Base-by-base conservation (phyloP, 2,797 vertebrate genomes). In the Sebastolobus altivelis region DNA sequence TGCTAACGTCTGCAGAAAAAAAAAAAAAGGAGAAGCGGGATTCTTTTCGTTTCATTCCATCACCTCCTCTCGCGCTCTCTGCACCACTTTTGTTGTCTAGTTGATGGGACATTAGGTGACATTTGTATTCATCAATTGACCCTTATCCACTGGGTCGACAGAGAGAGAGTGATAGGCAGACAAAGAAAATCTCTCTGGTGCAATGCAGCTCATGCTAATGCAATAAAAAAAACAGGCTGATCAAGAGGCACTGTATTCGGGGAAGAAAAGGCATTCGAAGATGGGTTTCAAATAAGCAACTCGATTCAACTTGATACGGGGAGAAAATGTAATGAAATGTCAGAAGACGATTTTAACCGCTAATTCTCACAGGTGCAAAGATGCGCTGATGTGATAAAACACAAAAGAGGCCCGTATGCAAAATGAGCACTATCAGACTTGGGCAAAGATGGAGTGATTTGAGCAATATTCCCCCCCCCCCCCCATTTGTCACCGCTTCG, bases 121-220 rank as follows among this genome's bases (percentile, higher is more conserved):
- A 95, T 94, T 89, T 93, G 90, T 89, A 95, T 94, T 91, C 88
- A 93, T 95, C 93, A 94, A 85, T 83, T 89, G 90, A 94, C 87
- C 89, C 71, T 76, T 77, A 92, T 88, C 77, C 65, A 70, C 59
- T 31, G 46, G 81, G 40, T 75, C 20, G 58, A 81, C n/a, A 78
- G 27, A 43, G 40, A 27, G 12, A 79, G 11, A 67, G 25, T 25
- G 20, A 40, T 35, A 63, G 40, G 6, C 1, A 63, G 62, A 62
- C 1, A 29, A 61, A 27, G 62, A 55, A 72, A 79, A 29, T 22
- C 55, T 63, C 67, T 75, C 46, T 81, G 86, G 82, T 87, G 76
- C 86, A 87, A 69, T 91, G 86, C 82, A 88, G 84, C 82, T 81
- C 56, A 87, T 77, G 73, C 58, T 89, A 86, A 88, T 90, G 69